phyloP scores from a whole-genome alignment of 1,140 invertebrate genomes.

The Parasteatoda tepidariorum region DNA sequence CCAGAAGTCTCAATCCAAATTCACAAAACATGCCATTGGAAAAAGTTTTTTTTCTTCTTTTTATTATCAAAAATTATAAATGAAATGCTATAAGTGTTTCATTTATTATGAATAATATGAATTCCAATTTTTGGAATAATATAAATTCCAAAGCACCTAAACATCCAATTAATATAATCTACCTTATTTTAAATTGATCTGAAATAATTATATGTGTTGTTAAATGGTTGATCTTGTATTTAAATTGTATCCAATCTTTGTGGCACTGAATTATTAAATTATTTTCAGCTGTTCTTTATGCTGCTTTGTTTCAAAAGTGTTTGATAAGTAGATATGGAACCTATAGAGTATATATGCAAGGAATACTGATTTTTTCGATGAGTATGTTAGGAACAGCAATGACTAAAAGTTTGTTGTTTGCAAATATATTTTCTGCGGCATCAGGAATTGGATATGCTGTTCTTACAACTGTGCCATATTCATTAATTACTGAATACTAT shows the following conservation, averaged over 20 bases:
- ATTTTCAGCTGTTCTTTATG: constrained; percentile 68
- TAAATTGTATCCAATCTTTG: background rate
- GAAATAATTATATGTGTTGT: too few relatives aligned
- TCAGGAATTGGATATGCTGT: constrained; percentile 71
- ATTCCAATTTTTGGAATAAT: too few relatives aligned
- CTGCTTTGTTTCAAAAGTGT: constrained; percentile 69
- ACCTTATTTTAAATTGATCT: too few relatives aligned
- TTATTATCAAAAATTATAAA: too few relatives aligned
- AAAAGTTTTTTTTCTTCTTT: too few relatives aligned
- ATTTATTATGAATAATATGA: too few relatives aligned
- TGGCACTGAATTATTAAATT: constrained; percentile 7
- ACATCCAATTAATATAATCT: too few relatives aligned
- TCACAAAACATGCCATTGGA: too few relatives aligned
- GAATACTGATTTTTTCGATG: constrained; percentile 68
- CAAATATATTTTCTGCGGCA: constrained; percentile 69
- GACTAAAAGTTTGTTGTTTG: constrained; percentile 66
- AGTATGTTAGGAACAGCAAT: constrained; percentile 70
- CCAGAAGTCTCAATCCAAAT: too few relatives aligned
- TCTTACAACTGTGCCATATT: constrained; percentile 71
- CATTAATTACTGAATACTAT: constrained; percentile 70
- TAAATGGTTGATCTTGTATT: too few relatives aligned
- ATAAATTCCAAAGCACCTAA: too few relatives aligned
- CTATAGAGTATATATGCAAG: constrained; percentile 67
- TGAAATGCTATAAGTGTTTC: too few relatives aligned
- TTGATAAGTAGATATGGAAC: constrained; percentile 67